A percentile compares a stretch with the other conserved stretches of the same genome.
phyloP scores from a whole-genome alignment of 2,888 invertebrate genomes.

The Gasteruption jaculator region DNA sequence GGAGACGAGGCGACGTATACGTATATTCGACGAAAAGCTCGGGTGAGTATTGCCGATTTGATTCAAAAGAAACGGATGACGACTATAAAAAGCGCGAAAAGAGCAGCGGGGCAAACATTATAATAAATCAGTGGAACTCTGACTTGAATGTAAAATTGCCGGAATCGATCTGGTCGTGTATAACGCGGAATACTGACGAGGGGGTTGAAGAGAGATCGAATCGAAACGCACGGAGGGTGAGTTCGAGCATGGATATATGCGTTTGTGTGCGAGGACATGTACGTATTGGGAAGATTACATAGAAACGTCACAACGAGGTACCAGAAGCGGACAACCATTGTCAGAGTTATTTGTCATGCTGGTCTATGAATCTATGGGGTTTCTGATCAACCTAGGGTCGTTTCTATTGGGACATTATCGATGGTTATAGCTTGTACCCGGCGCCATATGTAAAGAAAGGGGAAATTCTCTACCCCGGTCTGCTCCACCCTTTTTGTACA shows the following conservation, averaged over 20 bases:
- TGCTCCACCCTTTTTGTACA: too few relatives aligned
- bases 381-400: slow-evolving; percentile 30
- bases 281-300: too few relatives aligned
- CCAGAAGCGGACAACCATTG: too few relatives aligned
- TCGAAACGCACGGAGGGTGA: too few relatives aligned
- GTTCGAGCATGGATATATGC: too few relatives aligned
- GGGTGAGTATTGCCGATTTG: slow-evolving; percentile 29
- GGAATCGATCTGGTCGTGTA: slow-evolving; percentile 48
- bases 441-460: slow-evolving; percentile 31
- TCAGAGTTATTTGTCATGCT: slow-evolving; percentile 49
- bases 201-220: slow-evolving; percentile 29
- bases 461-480: too few relatives aligned
- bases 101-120: slow-evolving; percentile 38
- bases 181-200: slow-evolving; percentile 34
- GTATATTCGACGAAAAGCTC: too few relatives aligned
- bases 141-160: slow-evolving; percentile 49
- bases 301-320: too few relatives aligned
- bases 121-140: slow-evolving; percentile 40
- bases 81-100: slow-evolving; percentile 17
- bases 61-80: slow-evolving; percentile 24
- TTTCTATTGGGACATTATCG: slow-evolving; percentile 43
- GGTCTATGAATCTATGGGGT: slow-evolving; percentile 40
- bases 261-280: too few relatives aligned
- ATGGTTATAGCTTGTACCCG: slow-evolving; percentile 40
- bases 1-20: slow-evolving; percentile 12